These are phyloP conservation scores for Dinothrombium tinctorium DNA, from an alignment of 1,140 invertebrate species.

Conservation along the genomic window DNA sequence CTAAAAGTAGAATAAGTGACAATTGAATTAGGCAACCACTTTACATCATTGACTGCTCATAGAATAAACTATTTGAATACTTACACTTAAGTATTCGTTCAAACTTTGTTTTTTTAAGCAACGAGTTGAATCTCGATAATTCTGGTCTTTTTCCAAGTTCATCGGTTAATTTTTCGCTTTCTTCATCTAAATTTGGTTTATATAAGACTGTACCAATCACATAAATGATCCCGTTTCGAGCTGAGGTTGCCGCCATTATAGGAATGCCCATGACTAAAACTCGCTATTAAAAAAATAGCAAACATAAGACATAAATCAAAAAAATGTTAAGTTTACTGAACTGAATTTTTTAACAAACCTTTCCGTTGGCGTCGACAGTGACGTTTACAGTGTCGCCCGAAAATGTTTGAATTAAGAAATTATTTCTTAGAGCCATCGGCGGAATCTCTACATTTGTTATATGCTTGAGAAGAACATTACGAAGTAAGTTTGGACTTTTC, in stretches of 20 bases:
- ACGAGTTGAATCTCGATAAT: slow-evolving; percentile 2
- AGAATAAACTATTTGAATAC: not conserved
- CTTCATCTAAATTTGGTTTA: not conserved
- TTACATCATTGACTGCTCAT: not conserved
- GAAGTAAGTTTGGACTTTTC: slow-evolving; percentile 15
- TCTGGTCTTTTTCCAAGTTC: slow-evolving; percentile 10
- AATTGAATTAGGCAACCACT: not conserved
- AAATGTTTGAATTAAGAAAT: slow-evolving; percentile 10
- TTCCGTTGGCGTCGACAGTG: slow-evolving; percentile 14
- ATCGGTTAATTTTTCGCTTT: slow-evolving; percentile 4
- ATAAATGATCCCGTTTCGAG: slow-evolving; percentile 23
- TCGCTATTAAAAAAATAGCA: slow-evolving; percentile 14
- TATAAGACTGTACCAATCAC: slow-evolving; percentile 21
- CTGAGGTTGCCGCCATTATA: slow-evolving; percentile 19
- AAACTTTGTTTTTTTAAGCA: not conserved
- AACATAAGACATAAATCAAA: not conserved
- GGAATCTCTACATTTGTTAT: slow-evolving; percentile 13
- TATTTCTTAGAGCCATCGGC: slow-evolving; percentile 13
- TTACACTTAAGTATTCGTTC: not conserved
- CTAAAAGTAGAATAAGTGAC: slow-evolving; percentile 3
- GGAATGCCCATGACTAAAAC: slow-evolving; percentile 20
- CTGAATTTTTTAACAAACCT: slow-evolving; percentile 10
- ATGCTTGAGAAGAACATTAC: slow-evolving; percentile 21
- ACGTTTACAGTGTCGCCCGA: slow-evolving; percentile 12
- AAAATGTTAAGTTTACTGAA: not conserved